A percentile compares a stretch with the other conserved stretches of the same genome.
Conservation (phyloP, 2,113 vertebrate genomes). For the Sminthopsis crassicaudata region DNA sequence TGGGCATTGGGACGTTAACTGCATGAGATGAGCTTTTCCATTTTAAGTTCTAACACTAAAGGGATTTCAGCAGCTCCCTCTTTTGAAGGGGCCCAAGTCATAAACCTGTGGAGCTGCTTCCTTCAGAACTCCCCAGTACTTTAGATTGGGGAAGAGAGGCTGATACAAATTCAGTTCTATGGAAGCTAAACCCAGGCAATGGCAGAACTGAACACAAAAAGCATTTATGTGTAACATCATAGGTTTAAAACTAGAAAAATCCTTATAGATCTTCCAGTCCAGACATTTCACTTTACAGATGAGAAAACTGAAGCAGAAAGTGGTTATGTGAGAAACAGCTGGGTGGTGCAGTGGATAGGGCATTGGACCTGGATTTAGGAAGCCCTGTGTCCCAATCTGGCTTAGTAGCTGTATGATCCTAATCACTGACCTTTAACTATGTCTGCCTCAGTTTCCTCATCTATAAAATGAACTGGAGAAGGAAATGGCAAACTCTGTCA, state of each 20-base stretch:
- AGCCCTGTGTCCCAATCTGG: neutral
- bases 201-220: neutral
- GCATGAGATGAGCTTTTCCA: conserved; percentile 37
- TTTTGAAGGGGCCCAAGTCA: neutral
- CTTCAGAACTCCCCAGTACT: neutral
- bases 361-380: neutral
- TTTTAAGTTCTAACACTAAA: conserved; percentile 27
- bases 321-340: neutral
- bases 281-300: neutral
- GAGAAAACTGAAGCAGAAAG: neutral
- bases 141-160: neutral
- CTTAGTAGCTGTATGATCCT: neutral
- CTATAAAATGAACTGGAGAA: neutral
- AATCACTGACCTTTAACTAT: neutral
- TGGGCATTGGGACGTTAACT: conserved; percentile 42
- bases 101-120: neutral
- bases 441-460: neutral
- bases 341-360: neutral
- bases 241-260: neutral
- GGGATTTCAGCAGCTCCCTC: neutral
- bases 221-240: neutral
- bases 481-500: neutral
- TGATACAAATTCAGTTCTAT: neutral
- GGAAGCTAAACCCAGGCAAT: neutral
- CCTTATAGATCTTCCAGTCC: neutral